These are phyloP conservation scores for Coptodon bakossiorum DNA, from an alignment of 2,113 vertebrate species.

Conservation along the genomic window DNA sequence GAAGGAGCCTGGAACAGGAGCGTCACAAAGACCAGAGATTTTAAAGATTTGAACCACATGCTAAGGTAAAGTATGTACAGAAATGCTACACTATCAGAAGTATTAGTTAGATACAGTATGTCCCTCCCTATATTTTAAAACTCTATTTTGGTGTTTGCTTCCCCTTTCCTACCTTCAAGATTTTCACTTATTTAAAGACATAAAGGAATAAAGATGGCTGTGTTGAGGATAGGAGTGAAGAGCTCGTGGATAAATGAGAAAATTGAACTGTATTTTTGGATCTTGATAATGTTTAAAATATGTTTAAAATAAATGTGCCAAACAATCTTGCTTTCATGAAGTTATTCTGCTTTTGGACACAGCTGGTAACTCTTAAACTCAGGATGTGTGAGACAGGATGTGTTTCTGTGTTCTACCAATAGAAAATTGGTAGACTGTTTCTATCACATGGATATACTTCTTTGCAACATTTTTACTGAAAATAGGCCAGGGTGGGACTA, in stretches of 20 bases:
- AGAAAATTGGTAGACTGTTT: not conserved
- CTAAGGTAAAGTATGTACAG: slow-evolving; percentile 5
- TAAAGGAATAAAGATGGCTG: not conserved
- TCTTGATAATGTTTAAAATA: not conserved
- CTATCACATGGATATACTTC: not conserved
- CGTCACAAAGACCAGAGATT: not conserved
- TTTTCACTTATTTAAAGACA: not conserved
- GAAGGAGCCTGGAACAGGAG: not conserved
- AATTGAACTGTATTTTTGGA: not conserved
- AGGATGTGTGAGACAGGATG: not conserved
- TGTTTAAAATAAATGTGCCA: not conserved
- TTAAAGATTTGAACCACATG: not conserved
- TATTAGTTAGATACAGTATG: not conserved
- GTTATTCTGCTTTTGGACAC: not conserved
- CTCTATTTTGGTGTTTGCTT: not conserved
- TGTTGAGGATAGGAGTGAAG: not conserved
- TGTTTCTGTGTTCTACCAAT: not conserved
- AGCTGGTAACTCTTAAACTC: not conserved
- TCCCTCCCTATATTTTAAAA: not conserved
- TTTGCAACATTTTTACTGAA: not conserved
- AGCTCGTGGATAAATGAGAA: not conserved
- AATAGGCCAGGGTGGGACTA: not conserved
- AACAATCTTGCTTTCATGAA: not conserved
- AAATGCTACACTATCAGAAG: not conserved
- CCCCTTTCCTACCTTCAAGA: not conserved